A percentile compares a stretch with the other conserved stretches of the same genome.
phyloP scores from a whole-genome alignment of 1,140 invertebrate genomes.

The Acyrthosiphon pisum region DNA sequence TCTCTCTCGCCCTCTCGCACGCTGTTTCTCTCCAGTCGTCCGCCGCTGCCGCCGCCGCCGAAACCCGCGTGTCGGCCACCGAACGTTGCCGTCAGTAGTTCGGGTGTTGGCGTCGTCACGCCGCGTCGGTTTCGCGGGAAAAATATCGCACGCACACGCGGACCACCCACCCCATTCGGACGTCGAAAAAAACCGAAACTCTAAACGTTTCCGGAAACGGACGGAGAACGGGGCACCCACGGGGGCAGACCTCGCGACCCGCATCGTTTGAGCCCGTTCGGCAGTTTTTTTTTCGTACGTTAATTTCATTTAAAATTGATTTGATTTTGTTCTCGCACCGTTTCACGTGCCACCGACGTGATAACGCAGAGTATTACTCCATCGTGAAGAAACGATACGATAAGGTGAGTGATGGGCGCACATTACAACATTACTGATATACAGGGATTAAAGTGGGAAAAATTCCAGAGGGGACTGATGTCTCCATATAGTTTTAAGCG shows the following conservation, averaged over 20 bases:
- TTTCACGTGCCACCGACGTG: no score
- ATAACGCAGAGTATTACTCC: background rate
- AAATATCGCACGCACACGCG: background rate
- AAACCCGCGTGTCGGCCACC: conserved; percentile 26
- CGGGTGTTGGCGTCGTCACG: conserved; percentile 27
- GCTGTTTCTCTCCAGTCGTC: background rate
- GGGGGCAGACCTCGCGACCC: background rate
- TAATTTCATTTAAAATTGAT: background rate
- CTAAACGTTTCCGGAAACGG: background rate
- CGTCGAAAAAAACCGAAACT: background rate
- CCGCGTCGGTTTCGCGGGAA: conserved; percentile 13
- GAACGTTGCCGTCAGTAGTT: conserved; percentile 32
- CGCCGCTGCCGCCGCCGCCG: background rate
- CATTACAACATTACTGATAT: background rate
- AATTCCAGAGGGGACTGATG: no score
- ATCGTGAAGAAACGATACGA: background rate
- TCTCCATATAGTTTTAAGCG: no score
- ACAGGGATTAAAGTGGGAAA: no score
- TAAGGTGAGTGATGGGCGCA: background rate
- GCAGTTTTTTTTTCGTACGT: background rate
- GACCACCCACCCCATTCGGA: background rate
- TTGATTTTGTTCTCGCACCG: background rate
- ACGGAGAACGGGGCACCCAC: background rate
- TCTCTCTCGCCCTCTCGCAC: no score
- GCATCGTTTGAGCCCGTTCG: no score